Conservation (phyloP, 2,888 invertebrate genomes). For the Lycocerus yunnanus region DNA sequence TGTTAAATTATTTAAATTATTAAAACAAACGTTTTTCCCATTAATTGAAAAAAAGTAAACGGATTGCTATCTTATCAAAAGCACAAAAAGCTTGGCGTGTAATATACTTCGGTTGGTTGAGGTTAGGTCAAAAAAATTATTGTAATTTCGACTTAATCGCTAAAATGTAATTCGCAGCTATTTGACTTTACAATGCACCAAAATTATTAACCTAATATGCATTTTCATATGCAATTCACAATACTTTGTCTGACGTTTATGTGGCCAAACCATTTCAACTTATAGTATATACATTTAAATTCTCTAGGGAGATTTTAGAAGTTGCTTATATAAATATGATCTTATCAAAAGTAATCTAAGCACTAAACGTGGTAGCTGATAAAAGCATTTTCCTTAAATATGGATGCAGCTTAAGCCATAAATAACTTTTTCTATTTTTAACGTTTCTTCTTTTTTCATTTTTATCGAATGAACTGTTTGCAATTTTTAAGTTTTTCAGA, state of each 20-base stretch:
- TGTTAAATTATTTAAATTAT: constrained; percentile 7
- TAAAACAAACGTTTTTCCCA: not conserved
- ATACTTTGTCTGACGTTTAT: not conserved
- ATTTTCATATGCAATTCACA: not conserved
- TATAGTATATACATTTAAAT: not conserved
- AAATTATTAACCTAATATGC: not conserved
- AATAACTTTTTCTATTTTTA: not conserved
- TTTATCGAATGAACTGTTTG: not conserved
- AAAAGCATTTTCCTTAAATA: not conserved
- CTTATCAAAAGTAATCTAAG: not conserved
- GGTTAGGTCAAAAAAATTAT: not conserved
- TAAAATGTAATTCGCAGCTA: not conserved
- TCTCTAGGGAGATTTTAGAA: not conserved
- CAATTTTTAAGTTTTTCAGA: not conserved
- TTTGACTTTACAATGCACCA: not conserved
- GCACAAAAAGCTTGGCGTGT: not conserved
- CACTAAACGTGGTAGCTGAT: not conserved
- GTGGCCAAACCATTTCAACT: not conserved
- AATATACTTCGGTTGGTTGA: not conserved
- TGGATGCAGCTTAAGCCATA: not conserved
- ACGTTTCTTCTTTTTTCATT: not conserved
- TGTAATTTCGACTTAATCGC: not conserved
- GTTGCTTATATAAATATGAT: not conserved
- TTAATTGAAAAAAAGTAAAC: not conserved
- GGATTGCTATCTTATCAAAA: not conserved